phyloP scores from a whole-genome alignment of 2,888 invertebrate species.

The Hipparchia semele region DNA sequence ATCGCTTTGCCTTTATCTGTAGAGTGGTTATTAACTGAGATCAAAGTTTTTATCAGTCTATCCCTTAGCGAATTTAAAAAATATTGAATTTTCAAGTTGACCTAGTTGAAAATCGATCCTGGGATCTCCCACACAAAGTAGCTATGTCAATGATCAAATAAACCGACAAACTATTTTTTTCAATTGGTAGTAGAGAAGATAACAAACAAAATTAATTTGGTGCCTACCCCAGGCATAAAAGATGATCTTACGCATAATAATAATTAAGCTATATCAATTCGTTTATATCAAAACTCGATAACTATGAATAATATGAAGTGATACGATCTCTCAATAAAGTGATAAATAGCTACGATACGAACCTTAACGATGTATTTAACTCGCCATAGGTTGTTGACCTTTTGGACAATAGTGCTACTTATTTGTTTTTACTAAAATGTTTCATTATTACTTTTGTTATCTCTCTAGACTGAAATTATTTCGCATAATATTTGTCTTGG shows the following conservation, averaged over 20 bases:
- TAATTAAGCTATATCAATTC: not conserved
- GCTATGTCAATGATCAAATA: not conserved
- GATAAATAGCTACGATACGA: slow-evolving; percentile 1
- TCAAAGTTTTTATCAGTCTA: too few species aligned
- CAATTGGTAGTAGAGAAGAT: not conserved
- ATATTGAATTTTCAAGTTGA: too few species aligned
- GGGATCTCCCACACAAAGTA: too few species aligned
- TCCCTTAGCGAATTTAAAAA: too few species aligned
- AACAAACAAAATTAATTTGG: not conserved
- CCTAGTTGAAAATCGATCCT: too few species aligned
- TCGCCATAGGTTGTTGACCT: slow-evolving; percentile 10
- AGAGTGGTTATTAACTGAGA: too few species aligned
- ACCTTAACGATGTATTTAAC: not conserved
- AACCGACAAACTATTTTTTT: not conserved
- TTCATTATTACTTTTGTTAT: not conserved
- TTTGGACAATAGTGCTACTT: slow-evolving; percentile 7
- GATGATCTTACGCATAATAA: not conserved
- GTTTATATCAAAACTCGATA: slow-evolving; percentile 7
- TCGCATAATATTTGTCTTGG: not conserved
- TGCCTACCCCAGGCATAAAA: not conserved
- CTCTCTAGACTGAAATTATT: not conserved
- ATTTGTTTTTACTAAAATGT: not conserved
- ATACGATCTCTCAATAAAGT: slow-evolving; percentile 15
- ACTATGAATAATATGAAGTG: slow-evolving; percentile 8
- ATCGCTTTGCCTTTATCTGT: too few species aligned